These are phyloP conservation scores for Arnoldichthys spilopterus DNA, from an alignment of 2,797 vertebrate species.

Conservation along the genomic window DNA sequence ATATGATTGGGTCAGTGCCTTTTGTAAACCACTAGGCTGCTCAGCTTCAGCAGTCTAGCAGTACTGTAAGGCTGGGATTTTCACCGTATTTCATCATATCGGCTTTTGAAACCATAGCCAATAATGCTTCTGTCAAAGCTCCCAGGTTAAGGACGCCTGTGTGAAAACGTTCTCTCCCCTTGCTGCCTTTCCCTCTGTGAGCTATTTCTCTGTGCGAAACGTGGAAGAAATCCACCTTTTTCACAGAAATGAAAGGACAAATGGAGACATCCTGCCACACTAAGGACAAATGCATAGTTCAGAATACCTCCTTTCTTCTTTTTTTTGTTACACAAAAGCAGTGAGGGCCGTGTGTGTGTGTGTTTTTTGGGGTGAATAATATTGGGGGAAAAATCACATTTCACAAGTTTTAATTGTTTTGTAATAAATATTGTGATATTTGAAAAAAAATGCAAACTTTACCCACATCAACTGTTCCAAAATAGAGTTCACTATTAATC, in stretches of 20 bases:
- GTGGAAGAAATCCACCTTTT: not conserved
- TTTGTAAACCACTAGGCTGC: not conserved
- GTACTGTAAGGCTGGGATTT: constrained; percentile 6
- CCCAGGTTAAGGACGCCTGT: constrained; percentile 6
- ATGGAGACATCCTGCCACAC: not conserved
- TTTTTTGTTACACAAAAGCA: not conserved
- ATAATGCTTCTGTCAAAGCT: constrained; percentile 12
- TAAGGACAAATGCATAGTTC: not conserved
- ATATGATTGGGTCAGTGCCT: not conserved
- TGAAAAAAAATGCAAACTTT: not conserved
- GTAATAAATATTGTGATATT: not conserved
- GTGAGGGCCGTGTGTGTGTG: not conserved
- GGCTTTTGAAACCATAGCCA: constrained; percentile 27
- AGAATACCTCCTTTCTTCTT: not conserved
- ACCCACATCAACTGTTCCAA: too few relatives aligned
- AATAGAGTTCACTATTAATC: too few relatives aligned
- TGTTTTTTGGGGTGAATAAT: not conserved
- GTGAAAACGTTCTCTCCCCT: not conserved
- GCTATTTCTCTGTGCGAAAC: not conserved
- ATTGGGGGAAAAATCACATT: not conserved
- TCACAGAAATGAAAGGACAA: constrained; percentile 20
- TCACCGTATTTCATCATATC: constrained; percentile 42
- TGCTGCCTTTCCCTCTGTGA: constrained; percentile 6
- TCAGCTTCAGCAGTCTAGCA: not conserved
- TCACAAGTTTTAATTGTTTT: too few relatives aligned